Base-by-base conservation (phyloP, 64 coral and sea anemone species). In the Pocillopora verrucosa region DNA sequence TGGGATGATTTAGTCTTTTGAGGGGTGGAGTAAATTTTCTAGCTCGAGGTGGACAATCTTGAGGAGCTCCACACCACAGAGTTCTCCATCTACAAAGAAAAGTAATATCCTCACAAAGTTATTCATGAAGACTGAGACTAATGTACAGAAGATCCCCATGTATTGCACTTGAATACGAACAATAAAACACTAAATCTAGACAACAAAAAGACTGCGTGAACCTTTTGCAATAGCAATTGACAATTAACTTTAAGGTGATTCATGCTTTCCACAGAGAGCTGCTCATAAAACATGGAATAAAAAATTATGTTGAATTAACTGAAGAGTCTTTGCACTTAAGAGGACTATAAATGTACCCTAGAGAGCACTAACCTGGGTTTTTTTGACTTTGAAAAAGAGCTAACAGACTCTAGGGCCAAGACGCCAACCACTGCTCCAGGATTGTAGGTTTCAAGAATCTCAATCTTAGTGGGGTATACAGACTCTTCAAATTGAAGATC, bases 361-460 rank as follows among this genome's bases (percentile, higher is more conserved):
- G 11, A 77, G 10, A 11, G 56, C 19, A 58, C 75, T 22, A 22
- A 77, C 75, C 75, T 77, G 37, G 9, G 45, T 77, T 56, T 77
- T 5, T 77, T 45, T 11, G 1, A 9, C 10, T 35, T 34, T 75
- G 76, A 79, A 79, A 25, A 2, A 2, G 19, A 16, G 11, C 73
- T 63, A 76, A 88, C 68, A 25, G 36, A 59, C 73, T 88, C 76
- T 70, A 91, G 88, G 9, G 97, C 97, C 12, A 99, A 80, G 69
- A 99, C 92, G 45, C 93, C 82, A n/a, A 99, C 94, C 17, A 99
- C 94, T 62, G 94, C 93, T 83, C 97, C 97, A 86, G 97, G 97
- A 36, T 99, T 93, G 64, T 95, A 99, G 26, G 97, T 99, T 80
- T 99, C 97, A 57, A 91, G 75, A 35, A 99, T 93, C 80, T 99